A percentile compares a stretch with the other conserved stretches of the same genome.
Evolutionary conservation across 2,888 invertebrate genomes (phyloP).

Genomic region (Hedya salicella): DNA sequence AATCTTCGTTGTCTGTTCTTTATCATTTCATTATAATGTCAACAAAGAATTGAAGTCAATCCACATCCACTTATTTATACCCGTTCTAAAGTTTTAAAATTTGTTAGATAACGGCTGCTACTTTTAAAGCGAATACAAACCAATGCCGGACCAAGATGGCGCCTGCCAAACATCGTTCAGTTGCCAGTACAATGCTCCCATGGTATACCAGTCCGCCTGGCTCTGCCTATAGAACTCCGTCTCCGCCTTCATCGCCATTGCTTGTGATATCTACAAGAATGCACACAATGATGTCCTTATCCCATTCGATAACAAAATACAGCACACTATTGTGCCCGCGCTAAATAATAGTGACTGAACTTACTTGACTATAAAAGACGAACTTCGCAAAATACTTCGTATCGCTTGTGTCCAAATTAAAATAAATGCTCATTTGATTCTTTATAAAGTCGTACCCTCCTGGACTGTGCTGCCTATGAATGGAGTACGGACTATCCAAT

Average conservation of each 20-base stretch:
- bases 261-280: conserved; percentile 90
- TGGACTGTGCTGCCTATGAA: conserved; percentile 95
- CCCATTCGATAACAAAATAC: conserved; percentile 5
- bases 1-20: too few species aligned
- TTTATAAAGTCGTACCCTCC: conserved; percentile 88
- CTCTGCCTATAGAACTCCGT: conserved; percentile 92
- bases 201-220: conserved; percentile 87
- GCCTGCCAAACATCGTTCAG: conserved; percentile 99
- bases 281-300: too few species aligned
- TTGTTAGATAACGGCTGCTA: too few species aligned
- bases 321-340: background rate
- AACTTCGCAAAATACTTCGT: conserved; percentile 87
- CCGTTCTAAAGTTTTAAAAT: too few species aligned
- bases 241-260: conserved; percentile 93
- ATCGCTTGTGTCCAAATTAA: conserved; percentile 84
- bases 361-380: conserved; percentile 94
- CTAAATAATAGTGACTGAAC: conserved; percentile 28
- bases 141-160: conserved; percentile 97
- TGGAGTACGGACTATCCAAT: conserved; percentile 85
- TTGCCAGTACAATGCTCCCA: conserved; percentile 99
- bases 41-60: too few species aligned
- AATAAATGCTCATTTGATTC: conserved; percentile 86
- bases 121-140: too few species aligned
- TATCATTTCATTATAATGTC: too few species aligned
- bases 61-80: too few species aligned